Evolutionary conservation across 2,113 vertebrate genomes (phyloP), one percentile per base, ranked within the genome.

Genomic region (Cettia cetti): DNA sequence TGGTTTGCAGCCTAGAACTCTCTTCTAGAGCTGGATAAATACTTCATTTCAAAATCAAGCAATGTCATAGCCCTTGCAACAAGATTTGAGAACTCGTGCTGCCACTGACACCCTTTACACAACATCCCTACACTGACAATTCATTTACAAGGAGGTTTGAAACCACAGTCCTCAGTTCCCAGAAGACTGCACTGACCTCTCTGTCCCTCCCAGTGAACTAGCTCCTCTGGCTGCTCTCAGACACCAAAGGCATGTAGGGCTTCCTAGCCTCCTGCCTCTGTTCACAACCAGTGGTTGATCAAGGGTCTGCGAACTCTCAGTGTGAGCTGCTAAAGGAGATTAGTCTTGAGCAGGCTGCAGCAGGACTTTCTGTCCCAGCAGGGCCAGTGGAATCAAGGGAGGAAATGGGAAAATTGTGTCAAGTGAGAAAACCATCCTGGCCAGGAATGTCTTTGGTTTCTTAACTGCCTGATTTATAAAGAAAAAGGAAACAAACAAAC

Each of bases 371-470:
- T 54, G 39, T 45, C 70, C 61, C 61, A 65, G 57, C 0, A 0
- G 39, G 56, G 76, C 45, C 17, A 22, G 63, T 2, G 23, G 82
- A 94, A 93, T 54, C 50, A 82, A 47, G 59, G 39, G 56, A 91
- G n/a, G 66, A 91, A 94, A 80, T 28, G 44, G 71, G 87, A 85
- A 96, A 74, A 94, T 2, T 74, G 21, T 88, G 35, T 92, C 65
- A 61, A 11, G 3, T 49, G 74, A 75, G 57, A n/a, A 83, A 92
- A 76, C 64, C 3, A 1, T 42, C 39, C 33, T 57, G 35, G 65
- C 28, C 78, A 94, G 78, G 65, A 91, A 85, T 31, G 37, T 42
- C 86, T 87, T 85, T 79, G 53, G 53, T 91, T 95, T 91, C 63
- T 45, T 60, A 92, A 89, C 33, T 20, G 74, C 16, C 31, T 54